These are phyloP conservation scores for Tridacna crocea DNA, from an alignment of 2,888 invertebrate genomes.

Conservation along the genomic window DNA sequence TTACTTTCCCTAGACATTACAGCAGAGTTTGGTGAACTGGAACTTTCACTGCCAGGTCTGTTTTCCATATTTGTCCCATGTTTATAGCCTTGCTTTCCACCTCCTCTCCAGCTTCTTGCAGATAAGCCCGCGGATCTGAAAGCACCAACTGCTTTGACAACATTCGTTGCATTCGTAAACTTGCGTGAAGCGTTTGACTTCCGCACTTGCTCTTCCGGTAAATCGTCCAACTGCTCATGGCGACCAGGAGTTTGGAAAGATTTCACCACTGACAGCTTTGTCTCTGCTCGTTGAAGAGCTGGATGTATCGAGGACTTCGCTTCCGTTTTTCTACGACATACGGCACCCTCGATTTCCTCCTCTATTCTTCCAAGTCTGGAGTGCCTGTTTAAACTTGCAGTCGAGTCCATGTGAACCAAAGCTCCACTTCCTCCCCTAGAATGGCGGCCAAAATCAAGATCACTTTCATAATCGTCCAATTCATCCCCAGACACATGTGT, in stretches of 20 bases:
- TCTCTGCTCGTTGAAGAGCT: slow-evolving; percentile 7
- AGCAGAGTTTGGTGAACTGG: background rate
- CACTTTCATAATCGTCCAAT: slow-evolving; percentile 13
- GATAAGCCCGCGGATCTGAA: slow-evolving; percentile 8
- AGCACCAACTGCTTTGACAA: background rate
- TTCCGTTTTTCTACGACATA: background rate
- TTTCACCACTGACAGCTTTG: slow-evolving; percentile 5
- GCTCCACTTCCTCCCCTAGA: background rate
- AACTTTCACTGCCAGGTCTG: background rate
- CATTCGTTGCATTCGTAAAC: background rate
- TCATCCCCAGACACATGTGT: slow-evolving; percentile 4
- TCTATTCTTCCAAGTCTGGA: slow-evolving; percentile 3
- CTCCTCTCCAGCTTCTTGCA: slow-evolving; percentile 14
- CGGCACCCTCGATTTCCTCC: slow-evolving; percentile 5
- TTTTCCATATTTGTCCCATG: background rate
- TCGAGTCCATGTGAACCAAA: slow-evolving; percentile 20
- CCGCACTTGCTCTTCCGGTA: background rate
- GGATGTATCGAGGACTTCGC: background rate
- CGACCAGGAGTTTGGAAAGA: background rate
- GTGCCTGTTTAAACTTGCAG: slow-evolving; percentile 4
- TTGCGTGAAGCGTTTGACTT: background rate
- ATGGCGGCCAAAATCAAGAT: slow-evolving; percentile 16
- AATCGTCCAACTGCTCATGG: background rate
- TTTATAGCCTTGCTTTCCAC: background rate
- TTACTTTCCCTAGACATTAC: slow-evolving; percentile 19